Percentiles rank a stretch among this genome's conserved stretches.
Conservation (phyloP, 30 jellyfish, hydroid and myxozoan genomes). For the Phacellophora camtschatica region DNA sequence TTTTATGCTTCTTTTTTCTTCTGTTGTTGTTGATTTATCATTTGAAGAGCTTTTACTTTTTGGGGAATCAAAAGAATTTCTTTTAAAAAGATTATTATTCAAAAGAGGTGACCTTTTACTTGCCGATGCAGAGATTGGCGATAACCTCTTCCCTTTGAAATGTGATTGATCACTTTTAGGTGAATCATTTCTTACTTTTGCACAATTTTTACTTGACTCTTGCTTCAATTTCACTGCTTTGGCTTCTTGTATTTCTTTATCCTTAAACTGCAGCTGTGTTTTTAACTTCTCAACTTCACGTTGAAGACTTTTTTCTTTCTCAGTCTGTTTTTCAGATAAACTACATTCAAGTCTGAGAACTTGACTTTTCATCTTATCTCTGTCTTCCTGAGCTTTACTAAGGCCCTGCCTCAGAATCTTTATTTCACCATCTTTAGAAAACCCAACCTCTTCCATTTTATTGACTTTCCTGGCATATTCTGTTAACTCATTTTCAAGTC, state of each 20-base stretch:
- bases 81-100: not conserved
- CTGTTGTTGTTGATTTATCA: not conserved
- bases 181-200: not conserved
- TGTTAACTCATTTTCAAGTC: constrained; percentile 20
- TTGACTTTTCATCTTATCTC: constrained; percentile 7
- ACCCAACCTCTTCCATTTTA: constrained; percentile 33
- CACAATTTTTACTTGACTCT: not conserved
- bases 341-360: constrained; percentile 38
- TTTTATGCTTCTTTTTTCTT: not conserved
- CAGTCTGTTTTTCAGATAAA: constrained; percentile 53
- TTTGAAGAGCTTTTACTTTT: not conserved
- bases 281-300: constrained; percentile 74
- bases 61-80: constrained; percentile 15
- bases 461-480: constrained; percentile 38
- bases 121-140: not conserved
- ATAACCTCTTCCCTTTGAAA: not conserved
- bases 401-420: constrained; percentile 79
- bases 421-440: constrained; percentile 88
- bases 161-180: not conserved
- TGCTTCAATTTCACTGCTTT: constrained; percentile 26
- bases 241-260: constrained; percentile 71
- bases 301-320: constrained; percentile 48
- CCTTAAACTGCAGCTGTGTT: constrained; percentile 87
- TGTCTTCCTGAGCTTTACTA: constrained; percentile 60
- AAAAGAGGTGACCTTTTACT: not conserved